A percentile compares a stretch with the other conserved stretches of the same genome.
Conservation (phyloP, 2,797 vertebrate species). For the Esox lucius region DNA sequence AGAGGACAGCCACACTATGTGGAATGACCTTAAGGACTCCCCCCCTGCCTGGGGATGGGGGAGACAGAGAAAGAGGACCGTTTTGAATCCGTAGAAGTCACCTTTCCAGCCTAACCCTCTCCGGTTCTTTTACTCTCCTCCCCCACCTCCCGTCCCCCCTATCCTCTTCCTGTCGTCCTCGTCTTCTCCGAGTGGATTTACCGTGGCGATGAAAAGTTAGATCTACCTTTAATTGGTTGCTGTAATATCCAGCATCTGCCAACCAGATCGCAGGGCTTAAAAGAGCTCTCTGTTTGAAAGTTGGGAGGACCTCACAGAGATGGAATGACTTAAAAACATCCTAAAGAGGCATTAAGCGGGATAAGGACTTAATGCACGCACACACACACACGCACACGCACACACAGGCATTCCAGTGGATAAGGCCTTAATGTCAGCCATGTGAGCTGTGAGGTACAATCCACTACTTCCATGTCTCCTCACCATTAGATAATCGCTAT, state of each 20-base stretch:
- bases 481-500: conserved; percentile 30
- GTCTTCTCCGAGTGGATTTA: conserved; percentile 62
- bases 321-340: conserved; percentile 66
- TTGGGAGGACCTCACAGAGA: conserved; percentile 60
- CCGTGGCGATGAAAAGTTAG: conserved; percentile 61
- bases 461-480: conserved; percentile 31
- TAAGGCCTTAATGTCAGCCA: conserved; percentile 65
- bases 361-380: neutral
- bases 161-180: no score
- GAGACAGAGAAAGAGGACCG: conserved; percentile 33
- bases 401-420: conserved; percentile 61
- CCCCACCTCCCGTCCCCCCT: no score
- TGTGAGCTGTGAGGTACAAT: conserved; percentile 56
- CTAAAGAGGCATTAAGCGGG: conserved; percentile 64
- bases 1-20: no score
- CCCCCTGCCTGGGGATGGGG: neutral
- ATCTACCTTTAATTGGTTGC: conserved; percentile 72
- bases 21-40: no score
- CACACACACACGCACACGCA: neutral
- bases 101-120: no score
- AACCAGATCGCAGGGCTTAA: conserved; percentile 64
- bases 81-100: neutral
- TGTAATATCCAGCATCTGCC: conserved; percentile 71
- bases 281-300: conserved; percentile 55
- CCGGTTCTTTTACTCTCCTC: no score